Conservation (phyloP, 2,113 vertebrate species). For the Brachirus orientalis region DNA sequence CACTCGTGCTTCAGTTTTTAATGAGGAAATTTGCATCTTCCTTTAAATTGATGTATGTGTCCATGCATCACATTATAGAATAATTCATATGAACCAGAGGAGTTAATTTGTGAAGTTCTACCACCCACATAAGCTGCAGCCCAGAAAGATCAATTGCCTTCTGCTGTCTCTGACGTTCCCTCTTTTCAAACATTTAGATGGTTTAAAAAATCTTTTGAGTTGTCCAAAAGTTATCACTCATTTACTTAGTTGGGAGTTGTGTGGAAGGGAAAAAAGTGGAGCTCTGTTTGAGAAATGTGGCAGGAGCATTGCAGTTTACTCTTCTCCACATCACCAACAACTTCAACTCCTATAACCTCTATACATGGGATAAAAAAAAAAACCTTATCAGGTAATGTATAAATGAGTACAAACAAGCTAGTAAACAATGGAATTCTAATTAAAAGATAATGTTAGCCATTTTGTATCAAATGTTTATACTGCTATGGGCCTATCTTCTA, state of each 20-base stretch:
- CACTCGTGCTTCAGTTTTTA: conserved; percentile 73
- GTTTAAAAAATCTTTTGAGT: conserved; percentile 37
- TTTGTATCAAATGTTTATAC: conserved; percentile 72
- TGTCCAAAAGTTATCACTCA: conserved; percentile 28
- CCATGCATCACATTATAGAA: conserved; percentile 71
- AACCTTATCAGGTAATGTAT: conserved; percentile 70
- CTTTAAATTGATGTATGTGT: conserved; percentile 84
- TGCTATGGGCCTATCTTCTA: conserved; percentile 59
- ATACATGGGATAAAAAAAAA: conserved; percentile 53
- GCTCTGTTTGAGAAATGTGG: conserved; percentile 14
- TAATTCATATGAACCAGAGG: conserved; percentile 60
- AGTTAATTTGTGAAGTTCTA: conserved; percentile 67
- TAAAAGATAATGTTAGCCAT: conserved; percentile 83
- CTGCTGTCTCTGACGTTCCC: conserved; percentile 37
- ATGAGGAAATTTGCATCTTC: conserved; percentile 85
- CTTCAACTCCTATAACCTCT: conserved; percentile 55
- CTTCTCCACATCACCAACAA: conserved; percentile 37
- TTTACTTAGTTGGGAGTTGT: conserved; percentile 2
- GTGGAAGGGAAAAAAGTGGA: not conserved
- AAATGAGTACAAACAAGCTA: conserved; percentile 76
- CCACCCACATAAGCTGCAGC: conserved; percentile 62
- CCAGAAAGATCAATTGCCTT: conserved; percentile 48
- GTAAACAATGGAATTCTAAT: conserved; percentile 83
- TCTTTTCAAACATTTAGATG: conserved; percentile 37
- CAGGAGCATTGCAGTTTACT: conserved; percentile 9